Base-by-base conservation (phyloP, 1,140 invertebrate genomes). In the Zaprionus taronus region DNA sequence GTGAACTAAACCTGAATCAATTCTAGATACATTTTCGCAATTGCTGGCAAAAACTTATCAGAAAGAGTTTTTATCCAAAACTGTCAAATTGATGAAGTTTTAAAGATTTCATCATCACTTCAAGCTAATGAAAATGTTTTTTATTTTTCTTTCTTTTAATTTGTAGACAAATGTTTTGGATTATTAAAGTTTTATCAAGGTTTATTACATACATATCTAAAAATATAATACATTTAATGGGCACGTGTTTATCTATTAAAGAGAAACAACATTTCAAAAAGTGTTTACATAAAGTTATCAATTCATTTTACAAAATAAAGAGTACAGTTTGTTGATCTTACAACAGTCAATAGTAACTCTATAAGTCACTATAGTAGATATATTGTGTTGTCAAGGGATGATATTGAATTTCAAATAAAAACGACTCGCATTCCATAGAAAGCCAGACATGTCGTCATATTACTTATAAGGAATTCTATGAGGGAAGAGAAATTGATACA, bases 401-500 rank as follows among this genome's bases (percentile, higher is more conserved):
- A 53, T 64, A 38, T 38, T 53, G 28, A 17, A 64, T 24, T 64
- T 53, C 22, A 24, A 9, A n/a, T 1, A 66, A 41, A 47, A 9
- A 26, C 26, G 15, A 15, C 9, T 49, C 24, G 4, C 26, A 56
- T 12, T 36, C 15, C 12, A 22, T 12, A 53, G 17, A 64, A n/a
- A 47, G 41, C 41, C n/a, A 47, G 41, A 47, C n/a, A 47, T 47
- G 49, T 2, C 24, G 49, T 51, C 51, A 66, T 24, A 34, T 17
- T 11, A 41, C 9, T 28, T 44, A 31, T 44, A 41, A 20, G 64
- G 53, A 56, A 56, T 41, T 56, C 51, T 66, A 66, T 41, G 7
- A 55, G 22, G 14, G 14, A 56, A n/a, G 15, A 11, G 20, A 51
- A 22, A 51, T 51, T 24, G 47, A 22, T 14, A 22, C 11, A 22